These are phyloP conservation scores for Cervus canadensis DNA, from an alignment of 2,113 vertebrate species.

Conservation along the genomic window DNA sequence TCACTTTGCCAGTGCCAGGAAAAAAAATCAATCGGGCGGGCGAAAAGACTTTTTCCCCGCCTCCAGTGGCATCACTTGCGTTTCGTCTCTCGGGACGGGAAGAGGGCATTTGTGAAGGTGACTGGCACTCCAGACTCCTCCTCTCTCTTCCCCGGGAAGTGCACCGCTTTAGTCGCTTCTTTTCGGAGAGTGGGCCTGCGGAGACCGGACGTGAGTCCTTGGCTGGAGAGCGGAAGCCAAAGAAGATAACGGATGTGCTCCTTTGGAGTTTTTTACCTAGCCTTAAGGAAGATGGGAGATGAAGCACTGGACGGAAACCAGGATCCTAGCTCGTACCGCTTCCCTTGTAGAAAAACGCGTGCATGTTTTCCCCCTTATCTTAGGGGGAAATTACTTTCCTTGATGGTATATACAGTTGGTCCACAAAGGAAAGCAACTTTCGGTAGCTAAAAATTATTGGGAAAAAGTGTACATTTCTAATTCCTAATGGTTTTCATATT, in stretches of 20 bases:
- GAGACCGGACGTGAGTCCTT: neutral
- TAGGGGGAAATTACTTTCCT: neutral
- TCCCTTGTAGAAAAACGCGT: neutral
- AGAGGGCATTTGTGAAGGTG: neutral
- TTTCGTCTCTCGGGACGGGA: neutral
- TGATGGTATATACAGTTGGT: neutral
- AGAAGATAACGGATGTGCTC: neutral
- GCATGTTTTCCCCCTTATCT: neutral
- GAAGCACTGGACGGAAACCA: no score
- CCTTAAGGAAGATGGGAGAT: neutral
- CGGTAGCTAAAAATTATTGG: neutral
- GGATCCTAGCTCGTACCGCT: neutral
- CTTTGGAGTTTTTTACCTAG: neutral
- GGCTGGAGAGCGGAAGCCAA: neutral
- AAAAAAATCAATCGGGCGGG: neutral
- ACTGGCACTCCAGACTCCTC: neutral
- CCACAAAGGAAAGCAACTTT: neutral
- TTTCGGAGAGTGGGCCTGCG: neutral
- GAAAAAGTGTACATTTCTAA: neutral
- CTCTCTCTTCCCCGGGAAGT: neutral
- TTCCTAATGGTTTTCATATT: neutral
- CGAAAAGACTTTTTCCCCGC: neutral
- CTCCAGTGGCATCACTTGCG: neutral
- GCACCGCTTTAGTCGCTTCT: neutral
- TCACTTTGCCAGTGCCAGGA: neutral